Evolutionary conservation across 2,797 vertebrate species (phyloP).

Genomic region (Caiman crocodilus): DNA sequence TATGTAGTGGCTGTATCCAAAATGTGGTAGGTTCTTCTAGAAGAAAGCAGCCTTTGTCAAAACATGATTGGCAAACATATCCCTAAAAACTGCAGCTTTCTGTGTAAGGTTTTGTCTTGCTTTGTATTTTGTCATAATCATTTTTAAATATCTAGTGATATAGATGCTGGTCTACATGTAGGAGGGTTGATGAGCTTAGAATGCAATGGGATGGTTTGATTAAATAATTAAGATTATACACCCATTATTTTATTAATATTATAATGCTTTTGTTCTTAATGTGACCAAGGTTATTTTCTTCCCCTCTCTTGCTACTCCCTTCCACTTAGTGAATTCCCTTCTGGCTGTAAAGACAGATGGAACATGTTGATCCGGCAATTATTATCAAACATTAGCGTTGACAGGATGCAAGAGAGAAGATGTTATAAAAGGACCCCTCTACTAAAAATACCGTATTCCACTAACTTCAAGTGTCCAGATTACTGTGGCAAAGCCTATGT

Average conservation of each 20-base stretch:
- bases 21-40: not conserved
- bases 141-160: not conserved
- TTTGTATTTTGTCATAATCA: not conserved
- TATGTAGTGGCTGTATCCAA: not conserved
- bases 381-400: not conserved
- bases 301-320: too few species aligned
- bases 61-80: not conserved
- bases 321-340: constrained; percentile 1
- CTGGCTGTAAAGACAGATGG: not conserved
- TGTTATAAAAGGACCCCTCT: not conserved
- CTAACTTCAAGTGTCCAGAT: not conserved
- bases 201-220: not conserved
- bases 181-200: not conserved
- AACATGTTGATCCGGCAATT: not conserved
- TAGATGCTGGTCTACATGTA: not conserved
- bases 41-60: not conserved
- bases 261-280: too few species aligned
- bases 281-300: too few species aligned
- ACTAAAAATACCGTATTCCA: not conserved
- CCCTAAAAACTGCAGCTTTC: not conserved
- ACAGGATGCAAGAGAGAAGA: not conserved
- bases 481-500: not conserved
- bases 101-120: not conserved
- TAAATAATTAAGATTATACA: not conserved
- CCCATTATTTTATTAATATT: too few species aligned